Evolutionary conservation across 2,888 invertebrate genomes (phyloP).

Genomic region (Drosophila histrio): DNA sequence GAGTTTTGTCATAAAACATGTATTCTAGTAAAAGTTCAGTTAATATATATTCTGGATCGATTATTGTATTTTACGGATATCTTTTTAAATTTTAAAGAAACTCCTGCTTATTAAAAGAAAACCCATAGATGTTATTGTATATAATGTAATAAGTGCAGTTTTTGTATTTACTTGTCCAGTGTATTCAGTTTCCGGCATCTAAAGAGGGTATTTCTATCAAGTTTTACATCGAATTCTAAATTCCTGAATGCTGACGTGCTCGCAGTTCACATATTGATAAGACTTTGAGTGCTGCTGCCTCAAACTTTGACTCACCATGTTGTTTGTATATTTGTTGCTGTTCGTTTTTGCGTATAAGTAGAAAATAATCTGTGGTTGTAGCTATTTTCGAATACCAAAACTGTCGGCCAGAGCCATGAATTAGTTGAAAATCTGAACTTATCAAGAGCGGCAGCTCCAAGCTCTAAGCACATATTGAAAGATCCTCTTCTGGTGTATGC

Average conservation of each 20-base stretch:
- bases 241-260: slow-evolving; percentile 37
- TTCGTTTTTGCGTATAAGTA: slow-evolving; percentile 44
- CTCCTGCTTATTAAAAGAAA: not conserved
- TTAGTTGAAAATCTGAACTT: slow-evolving; percentile 75
- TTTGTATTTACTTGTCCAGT: slow-evolving; percentile 15
- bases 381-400: slow-evolving; percentile 42
- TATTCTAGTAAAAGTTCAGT: not conserved
- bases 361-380: slow-evolving; percentile 46
- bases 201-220: not conserved
- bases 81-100: not conserved
- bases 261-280: slow-evolving; percentile 44
- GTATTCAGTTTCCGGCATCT: slow-evolving; percentile 25
- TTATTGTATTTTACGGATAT: not conserved
- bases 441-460: slow-evolving; percentile 48
- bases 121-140: not conserved
- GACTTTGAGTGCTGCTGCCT: slow-evolving; percentile 45
- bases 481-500: slow-evolving; percentile 27
- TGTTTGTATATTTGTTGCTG: slow-evolving; percentile 15
- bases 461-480: slow-evolving; percentile 16
- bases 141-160: too few species aligned
- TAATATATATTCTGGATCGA: not conserved
- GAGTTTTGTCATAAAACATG: not conserved
- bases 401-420: slow-evolving; percentile 46
- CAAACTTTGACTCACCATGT: slow-evolving; percentile 48
- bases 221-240: slow-evolving; percentile 23